phyloP scores from a whole-genome alignment of 2,113 vertebrate species.

The Lepidothrix coronata region DNA sequence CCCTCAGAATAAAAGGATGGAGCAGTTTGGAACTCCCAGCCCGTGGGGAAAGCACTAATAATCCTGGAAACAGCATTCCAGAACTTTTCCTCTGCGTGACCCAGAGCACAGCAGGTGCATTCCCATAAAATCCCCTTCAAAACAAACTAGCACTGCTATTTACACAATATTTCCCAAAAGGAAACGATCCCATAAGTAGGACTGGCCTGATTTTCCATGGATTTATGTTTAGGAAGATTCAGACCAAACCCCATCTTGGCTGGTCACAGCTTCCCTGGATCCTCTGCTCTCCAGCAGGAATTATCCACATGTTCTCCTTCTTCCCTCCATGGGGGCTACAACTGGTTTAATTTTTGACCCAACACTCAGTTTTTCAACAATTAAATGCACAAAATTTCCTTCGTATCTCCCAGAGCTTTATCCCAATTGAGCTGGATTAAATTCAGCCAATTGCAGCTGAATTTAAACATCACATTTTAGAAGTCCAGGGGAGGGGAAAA shows the following conservation, averaged over 20 bases:
- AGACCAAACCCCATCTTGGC: no score
- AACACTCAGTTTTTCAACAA: background rate
- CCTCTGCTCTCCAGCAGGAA: background rate
- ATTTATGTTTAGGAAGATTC: background rate
- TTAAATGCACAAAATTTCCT: background rate
- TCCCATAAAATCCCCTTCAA: background rate
- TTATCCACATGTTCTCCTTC: fast-evolving
- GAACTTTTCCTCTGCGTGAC: background rate
- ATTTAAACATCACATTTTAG: background rate
- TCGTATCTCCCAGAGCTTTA: fast-evolving
- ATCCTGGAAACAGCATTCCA: background rate
- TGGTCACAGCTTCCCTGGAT: background rate
- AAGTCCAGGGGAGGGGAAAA: background rate
- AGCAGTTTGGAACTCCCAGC: background rate
- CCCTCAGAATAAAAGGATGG: background rate
- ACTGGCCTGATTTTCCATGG: fast-evolving
- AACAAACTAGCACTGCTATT: background rate
- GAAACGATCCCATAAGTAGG: background rate
- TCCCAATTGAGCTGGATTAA: background rate
- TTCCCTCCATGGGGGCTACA: background rate
- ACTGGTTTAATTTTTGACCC: background rate
- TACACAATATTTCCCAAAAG: background rate
- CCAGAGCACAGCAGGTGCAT: no score
- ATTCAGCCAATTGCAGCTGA: background rate
- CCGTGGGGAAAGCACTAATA: background rate